A percentile compares a stretch with the other conserved stretches of the same genome.
These are phyloP conservation scores for Callithrix jacchus DNA, from an alignment of 2,113 vertebrate genomes.

Conservation along the genomic window DNA sequence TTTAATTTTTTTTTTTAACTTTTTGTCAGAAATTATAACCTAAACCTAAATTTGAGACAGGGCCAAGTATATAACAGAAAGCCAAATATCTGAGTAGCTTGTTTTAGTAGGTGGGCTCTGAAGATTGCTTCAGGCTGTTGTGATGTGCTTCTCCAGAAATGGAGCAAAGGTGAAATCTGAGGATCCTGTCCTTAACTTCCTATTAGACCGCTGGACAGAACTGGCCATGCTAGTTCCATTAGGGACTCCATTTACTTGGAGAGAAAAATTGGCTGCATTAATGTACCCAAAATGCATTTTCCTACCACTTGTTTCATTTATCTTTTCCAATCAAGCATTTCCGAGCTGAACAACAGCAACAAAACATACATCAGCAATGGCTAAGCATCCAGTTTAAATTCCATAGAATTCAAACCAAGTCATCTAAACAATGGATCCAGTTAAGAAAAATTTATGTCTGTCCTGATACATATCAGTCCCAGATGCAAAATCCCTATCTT, in stretches of 20 bases:
- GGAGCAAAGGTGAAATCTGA: neutral
- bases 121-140: neutral
- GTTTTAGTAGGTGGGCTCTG: neutral
- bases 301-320: neutral
- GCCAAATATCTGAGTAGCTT: neutral
- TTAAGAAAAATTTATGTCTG: neutral
- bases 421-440: neutral
- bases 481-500: neutral
- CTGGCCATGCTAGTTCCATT: neutral
- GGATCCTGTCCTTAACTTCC: accelerated
- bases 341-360: neutral
- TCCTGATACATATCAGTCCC: neutral
- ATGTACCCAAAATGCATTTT: neutral
- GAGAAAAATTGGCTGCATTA: neutral
- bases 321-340: neutral
- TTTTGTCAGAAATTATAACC: neutral
- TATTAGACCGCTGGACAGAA: neutral
- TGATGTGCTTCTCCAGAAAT: neutral
- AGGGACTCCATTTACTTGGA: neutral
- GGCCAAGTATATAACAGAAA: neutral
- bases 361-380: neutral
- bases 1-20: neutral
- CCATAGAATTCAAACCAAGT: neutral
- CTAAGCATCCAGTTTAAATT: neutral
- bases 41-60: neutral